Percentiles rank a stretch among this genome's conserved stretches.
Conservation (phyloP, 1,140 invertebrate species). For the Periplaneta americana region DNA sequence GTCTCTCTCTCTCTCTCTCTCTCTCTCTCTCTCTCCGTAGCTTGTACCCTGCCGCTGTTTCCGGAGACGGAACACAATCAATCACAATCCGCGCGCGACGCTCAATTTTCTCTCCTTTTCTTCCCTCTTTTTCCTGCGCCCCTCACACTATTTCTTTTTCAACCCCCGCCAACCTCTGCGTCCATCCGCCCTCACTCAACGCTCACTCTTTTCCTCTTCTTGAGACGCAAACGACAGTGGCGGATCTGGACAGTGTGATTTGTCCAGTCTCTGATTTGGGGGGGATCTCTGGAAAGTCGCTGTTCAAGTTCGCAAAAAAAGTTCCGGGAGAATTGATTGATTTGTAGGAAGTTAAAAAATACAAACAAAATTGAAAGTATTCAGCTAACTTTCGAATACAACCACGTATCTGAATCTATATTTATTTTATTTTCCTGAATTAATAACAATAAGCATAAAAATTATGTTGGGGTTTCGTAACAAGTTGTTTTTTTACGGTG, state of each 20-base stretch:
- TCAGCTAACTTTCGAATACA: too few species aligned
- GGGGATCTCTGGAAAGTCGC: too few species aligned
- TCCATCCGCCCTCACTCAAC: neutral
- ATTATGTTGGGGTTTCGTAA: too few species aligned
- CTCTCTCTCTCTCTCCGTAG: neutral
- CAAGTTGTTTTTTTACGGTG: too few species aligned
- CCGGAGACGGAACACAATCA: neutral
- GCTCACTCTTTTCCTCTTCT: neutral
- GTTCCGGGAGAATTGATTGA: too few species aligned
- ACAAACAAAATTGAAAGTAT: too few species aligned
- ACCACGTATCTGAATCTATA: too few species aligned
- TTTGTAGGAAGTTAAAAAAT: too few species aligned
- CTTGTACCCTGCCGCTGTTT: neutral
- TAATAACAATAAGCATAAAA: too few species aligned
- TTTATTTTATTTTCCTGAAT: too few species aligned
- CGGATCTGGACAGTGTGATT: neutral
- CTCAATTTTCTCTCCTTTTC: neutral
- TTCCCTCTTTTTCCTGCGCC: neutral
- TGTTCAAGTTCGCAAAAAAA: too few species aligned
- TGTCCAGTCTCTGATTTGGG: neutral
- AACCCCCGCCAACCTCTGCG: neutral
- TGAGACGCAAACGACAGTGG: neutral
- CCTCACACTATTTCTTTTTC: constrained; percentile 6
- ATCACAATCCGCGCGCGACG: neutral
- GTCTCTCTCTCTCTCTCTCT: neutral